Evolutionary conservation across 2,113 vertebrate genomes (phyloP), one percentile per base, ranked within the genome.

Genomic region (Ptyas mucosa): DNA sequence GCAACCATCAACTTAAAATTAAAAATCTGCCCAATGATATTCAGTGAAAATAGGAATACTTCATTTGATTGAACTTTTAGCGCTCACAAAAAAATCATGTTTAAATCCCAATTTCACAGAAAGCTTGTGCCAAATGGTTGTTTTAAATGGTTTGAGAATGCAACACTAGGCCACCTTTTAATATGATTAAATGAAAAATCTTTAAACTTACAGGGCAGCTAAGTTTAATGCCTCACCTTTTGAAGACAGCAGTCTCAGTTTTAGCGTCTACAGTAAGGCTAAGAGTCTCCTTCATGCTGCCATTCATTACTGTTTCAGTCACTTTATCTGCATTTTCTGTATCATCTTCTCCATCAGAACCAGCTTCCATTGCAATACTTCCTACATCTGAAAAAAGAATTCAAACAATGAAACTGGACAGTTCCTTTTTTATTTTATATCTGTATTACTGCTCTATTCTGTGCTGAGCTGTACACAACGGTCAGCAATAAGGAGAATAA

Each of bases 201-300:
- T 23, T 29, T 87, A 20, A 52, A 2, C 88, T 51, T 14, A 4
- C 11, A 43, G 53, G 24, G 61, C 6, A 58, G 89, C 64, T 93
- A n/a, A 54, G 39, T 0, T 20, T 39, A 43, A 87, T 18, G 43
- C 24, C 95, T 97, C 97, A 99, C 99, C 99, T 99, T 98, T 99
- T 99, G 97, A 99, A 99, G 96, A 99, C 99, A 0, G 99, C 99
- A 0, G 99, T 99, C 97, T 99, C 99, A 8, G 99, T 99, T 98
- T 99, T 99, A 97, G 99, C 99, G 29, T 99, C 99, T 88, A 99
- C 99, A 94, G 99, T 99, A 97, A 99, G 99, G 98, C 99, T 99
- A 97, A 99, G 98, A 0, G 99, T 99, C 96, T 99, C 99, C 98
- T 99, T 99, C 99, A 99, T 98, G 96, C 99, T 99, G 97, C 99